A percentile compares a stretch with the other conserved stretches of the same genome.
Conservation (phyloP, 2,888 invertebrate species). For the Drosophila flavopinicola region DNA sequence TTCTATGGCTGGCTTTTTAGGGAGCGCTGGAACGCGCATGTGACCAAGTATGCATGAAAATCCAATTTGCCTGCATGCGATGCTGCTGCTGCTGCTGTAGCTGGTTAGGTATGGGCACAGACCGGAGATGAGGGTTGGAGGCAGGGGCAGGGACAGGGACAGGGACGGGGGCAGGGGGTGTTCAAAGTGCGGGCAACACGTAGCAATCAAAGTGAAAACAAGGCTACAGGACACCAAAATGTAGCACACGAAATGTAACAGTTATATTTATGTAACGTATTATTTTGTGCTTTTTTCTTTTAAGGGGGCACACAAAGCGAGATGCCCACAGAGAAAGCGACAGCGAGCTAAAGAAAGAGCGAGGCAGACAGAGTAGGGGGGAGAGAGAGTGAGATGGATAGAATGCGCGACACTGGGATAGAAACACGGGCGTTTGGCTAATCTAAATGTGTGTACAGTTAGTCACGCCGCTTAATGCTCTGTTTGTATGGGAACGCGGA, state of each 20-base stretch:
- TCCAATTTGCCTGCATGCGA: slow-evolving; percentile 73
- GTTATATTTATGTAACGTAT: slow-evolving; percentile 67
- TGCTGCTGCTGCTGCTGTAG: slow-evolving; percentile 20
- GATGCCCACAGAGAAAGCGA: slow-evolving; percentile 3
- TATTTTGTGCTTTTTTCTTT: slow-evolving; percentile 51
- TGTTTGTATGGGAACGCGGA: slow-evolving; percentile 19
- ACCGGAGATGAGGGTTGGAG: neutral
- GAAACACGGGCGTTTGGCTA: slow-evolving; percentile 26
- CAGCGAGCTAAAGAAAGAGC: neutral
- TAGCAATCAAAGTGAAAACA: slow-evolving; percentile 77
- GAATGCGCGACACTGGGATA: neutral
- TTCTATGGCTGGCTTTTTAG: slow-evolving; percentile 23
- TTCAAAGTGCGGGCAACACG: slow-evolving; percentile 59
- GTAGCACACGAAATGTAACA: slow-evolving; percentile 55
- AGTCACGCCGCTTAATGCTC: slow-evolving; percentile 39
- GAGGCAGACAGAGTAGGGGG: neutral
- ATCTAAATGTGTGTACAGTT: slow-evolving; percentile 46
- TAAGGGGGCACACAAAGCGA: slow-evolving; percentile 18
- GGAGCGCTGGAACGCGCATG: slow-evolving; percentile 57
- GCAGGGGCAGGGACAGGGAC: neutral
- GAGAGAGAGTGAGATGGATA: neutral
- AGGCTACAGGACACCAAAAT: slow-evolving; percentile 51
- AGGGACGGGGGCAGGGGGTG: neutral
- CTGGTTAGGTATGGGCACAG: neutral
- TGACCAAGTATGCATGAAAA: slow-evolving; percentile 78